Conservation (phyloP, 1,140 invertebrate genomes). For the Theocolax elegans region DNA sequence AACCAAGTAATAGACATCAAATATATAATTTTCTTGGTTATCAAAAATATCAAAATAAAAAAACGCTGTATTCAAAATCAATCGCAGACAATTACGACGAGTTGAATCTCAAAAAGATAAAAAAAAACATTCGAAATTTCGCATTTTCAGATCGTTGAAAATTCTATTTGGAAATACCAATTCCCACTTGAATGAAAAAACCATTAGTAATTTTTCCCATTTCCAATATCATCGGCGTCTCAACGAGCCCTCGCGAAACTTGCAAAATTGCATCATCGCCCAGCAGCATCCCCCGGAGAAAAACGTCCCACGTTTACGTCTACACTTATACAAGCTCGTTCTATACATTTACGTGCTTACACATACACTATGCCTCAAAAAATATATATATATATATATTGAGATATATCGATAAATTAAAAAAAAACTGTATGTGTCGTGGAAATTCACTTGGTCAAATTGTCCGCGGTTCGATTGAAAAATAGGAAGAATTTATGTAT, state of each 20-base stretch:
- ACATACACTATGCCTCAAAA: not conserved
- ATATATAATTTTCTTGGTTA: no score
- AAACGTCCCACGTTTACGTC: no score
- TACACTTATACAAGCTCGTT: no score
- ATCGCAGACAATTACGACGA: no score
- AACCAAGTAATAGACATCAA: no score
- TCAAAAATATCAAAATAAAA: no score
- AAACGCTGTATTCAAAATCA: no score
- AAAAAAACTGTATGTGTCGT: not conserved
- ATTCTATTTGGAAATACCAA: constrained; percentile 12
- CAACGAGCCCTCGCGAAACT: not conserved
- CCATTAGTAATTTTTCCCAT: constrained; percentile 20
- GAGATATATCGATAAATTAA: not conserved
- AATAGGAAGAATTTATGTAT: no score
- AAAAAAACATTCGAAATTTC: not conserved
- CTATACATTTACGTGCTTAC: no score
- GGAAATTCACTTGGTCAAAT: no score
- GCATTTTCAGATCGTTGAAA: not conserved
- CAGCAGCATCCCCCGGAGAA: not conserved
- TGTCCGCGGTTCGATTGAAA: no score
- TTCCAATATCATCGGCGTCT: constrained; percentile 4
- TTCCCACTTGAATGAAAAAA: constrained; percentile 12
- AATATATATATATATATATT: not conserved
- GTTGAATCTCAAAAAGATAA: no score
- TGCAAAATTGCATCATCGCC: constrained; percentile 29